Evolutionary conservation across 2,797 vertebrate species (phyloP), one percentile per base, ranked within the genome.

Genomic region (Otolemur crassicaudatus): DNA sequence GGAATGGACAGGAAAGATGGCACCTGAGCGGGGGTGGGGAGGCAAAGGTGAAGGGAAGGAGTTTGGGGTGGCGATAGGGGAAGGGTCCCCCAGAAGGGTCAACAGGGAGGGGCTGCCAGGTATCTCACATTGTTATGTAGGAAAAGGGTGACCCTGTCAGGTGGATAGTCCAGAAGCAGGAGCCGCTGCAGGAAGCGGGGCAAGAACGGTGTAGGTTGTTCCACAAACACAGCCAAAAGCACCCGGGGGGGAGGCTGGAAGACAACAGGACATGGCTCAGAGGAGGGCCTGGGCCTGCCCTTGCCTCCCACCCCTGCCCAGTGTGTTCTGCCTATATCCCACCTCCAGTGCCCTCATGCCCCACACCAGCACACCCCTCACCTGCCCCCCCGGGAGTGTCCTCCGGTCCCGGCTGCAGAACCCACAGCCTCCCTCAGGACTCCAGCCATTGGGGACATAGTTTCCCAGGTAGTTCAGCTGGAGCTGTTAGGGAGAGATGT

Each of bases 401-500:
- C 99, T 98, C 92, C 98, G 97, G 96, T 99, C 97, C 6, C 97
- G 97, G 2, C 99, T 98, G 56, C 99, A 99, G 97, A 98, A 96
- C 0, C 99, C 98, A 5, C 99, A 99, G 43, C 99, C 99, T 2
- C 93, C 92, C 85, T 99, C 99, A 0, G 99, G 99, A 1, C 99
- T 99, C 99, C 99, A 99, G 1, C 99, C 98, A 0, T 99, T 99
- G 1, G 99, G 99, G 7, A 99, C 99, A 25, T 99, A 99, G 97
- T 99, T 99, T 0, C 99, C 99, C 91, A 99, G 97, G 96, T 99
- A 99, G 97, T 99, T 99, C 88, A 99, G 90, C 97, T 99, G 99
- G 58, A 99, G 98, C 99, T 99, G 97, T 40, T 27, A 34, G 69
- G 43, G 27, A 65, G 67, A 92, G 76, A 69, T 4, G 9, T 2